Conservation (phyloP, 2,888 invertebrate genomes). For the Ichneumoninae sp. region DNA sequence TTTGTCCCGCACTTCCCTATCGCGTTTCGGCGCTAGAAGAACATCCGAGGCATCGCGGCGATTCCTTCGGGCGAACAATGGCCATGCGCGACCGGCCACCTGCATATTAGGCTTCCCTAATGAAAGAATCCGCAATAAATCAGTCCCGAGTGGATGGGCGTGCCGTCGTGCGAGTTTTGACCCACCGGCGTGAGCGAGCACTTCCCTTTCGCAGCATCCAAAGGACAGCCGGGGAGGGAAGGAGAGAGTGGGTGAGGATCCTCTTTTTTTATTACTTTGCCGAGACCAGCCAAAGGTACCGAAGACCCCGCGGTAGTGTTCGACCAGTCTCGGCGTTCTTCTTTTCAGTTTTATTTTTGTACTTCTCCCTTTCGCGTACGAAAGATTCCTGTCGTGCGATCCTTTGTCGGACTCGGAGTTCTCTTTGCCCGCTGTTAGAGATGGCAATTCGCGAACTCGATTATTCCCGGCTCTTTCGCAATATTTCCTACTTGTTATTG, state of each 20-base stretch:
- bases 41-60: constrained; percentile 36
- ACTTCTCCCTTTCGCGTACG: background rate
- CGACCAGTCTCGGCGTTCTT: constrained; percentile 39
- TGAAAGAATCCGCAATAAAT: constrained; percentile 77
- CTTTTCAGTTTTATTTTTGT: constrained; percentile 28
- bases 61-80: constrained; percentile 36
- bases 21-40: constrained; percentile 8
- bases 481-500: background rate
- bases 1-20: background rate
- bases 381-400: background rate
- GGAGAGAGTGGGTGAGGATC: constrained; percentile 2
- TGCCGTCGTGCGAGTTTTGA: constrained; percentile 67
- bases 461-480: background rate
- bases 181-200: constrained; percentile 71
- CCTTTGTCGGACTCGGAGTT: constrained; percentile 24
- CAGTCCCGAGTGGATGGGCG: constrained; percentile 70
- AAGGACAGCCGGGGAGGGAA: constrained; percentile 3
- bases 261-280: constrained; percentile 61
- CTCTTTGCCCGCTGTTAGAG: constrained; percentile 4
- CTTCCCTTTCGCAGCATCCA: constrained; percentile 65
- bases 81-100: constrained; percentile 60
- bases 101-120: constrained; percentile 72
- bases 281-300: constrained; percentile 50
- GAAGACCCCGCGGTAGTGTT: constrained; percentile 17
- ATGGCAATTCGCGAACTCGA: constrained; percentile 6